Conservation (phyloP, 2,797 vertebrate species). For the Syngnathus acus region DNA sequence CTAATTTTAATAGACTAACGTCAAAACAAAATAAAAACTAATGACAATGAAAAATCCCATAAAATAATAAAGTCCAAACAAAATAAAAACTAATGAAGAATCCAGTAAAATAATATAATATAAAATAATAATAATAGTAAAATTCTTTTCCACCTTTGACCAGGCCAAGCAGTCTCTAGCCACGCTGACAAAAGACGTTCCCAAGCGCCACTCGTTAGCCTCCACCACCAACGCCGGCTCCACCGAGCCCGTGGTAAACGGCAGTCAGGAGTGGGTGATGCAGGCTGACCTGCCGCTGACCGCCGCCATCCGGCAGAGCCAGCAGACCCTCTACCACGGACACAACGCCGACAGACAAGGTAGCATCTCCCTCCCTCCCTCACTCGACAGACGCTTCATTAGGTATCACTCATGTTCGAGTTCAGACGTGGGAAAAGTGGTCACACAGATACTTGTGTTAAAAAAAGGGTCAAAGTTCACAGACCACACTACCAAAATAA, state of each 20-base stretch:
- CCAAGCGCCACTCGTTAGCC: conserved; percentile 88
- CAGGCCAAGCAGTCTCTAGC: conserved; percentile 96
- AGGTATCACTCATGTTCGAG: not conserved
- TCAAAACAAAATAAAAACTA: too few species aligned
- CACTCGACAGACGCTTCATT: not conserved
- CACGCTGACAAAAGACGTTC: conserved; percentile 91
- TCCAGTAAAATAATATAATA: too few species aligned
- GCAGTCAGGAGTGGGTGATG: conserved; percentile 97
- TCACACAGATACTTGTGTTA: not conserved
- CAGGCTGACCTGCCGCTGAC: conserved; percentile 92
- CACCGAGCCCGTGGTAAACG: conserved; percentile 83
- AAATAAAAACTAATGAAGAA: too few species aligned
- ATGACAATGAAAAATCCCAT: too few species aligned
- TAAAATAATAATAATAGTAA: too few species aligned
- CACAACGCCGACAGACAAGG: conserved; percentile 86
- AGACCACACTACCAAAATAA: too few species aligned
- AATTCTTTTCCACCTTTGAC: not conserved
- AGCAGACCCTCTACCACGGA: conserved; percentile 91
- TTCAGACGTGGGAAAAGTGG: not conserved
- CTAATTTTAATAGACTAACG: too few species aligned
- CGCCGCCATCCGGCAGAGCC: conserved; percentile 94
- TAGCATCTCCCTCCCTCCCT: conserved; percentile 45
- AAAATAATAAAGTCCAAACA: too few species aligned
- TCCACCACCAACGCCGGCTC: conserved; percentile 65
- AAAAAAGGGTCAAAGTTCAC: too few species aligned